These are phyloP conservation scores for Parazoanthus swiftii DNA, from an alignment of 92 coral and sea anemone species.

Conservation along the genomic window DNA sequence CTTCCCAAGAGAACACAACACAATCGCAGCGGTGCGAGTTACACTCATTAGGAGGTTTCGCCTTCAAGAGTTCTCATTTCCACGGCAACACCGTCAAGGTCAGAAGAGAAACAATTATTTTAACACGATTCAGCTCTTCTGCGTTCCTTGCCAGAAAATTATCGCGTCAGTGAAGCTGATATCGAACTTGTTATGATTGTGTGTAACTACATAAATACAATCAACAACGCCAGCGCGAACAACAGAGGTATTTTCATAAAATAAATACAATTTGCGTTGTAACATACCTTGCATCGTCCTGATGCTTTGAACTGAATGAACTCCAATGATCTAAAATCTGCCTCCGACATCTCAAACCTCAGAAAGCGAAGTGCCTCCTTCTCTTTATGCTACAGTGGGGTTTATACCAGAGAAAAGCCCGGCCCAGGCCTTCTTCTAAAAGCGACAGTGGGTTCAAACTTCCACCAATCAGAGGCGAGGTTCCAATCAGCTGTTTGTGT, in stretches of 20 bases:
- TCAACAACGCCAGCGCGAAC: neutral
- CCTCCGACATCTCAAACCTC: conserved; percentile 48
- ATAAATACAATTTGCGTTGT: neutral
- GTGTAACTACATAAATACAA: neutral
- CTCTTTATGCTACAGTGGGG: neutral
- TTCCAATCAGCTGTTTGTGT: conserved; percentile 11
- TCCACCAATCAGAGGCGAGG: conserved; percentile 19
- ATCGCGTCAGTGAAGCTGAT: conserved; percentile 11
- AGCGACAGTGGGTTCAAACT: neutral
- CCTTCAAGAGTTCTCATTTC: neutral
- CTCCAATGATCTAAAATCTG: conserved; percentile 66
- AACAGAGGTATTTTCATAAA: neutral
- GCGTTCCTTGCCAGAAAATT: neutral
- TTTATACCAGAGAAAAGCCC: neutral
- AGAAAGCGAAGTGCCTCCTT: conserved; percentile 13
- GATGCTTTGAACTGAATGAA: conserved; percentile 48
- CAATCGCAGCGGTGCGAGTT: neutral
- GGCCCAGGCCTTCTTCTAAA: conserved; percentile 16
- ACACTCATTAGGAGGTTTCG: conserved; percentile 16
- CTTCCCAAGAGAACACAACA: neutral
- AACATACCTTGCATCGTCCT: conserved; percentile 8
- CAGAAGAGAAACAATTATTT: neutral
- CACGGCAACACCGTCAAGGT: conserved; percentile 5
- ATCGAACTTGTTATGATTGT: neutral
- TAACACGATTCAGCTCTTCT: neutral